phyloP scores from a whole-genome alignment of 2,888 invertebrate species.

The Hipparchia semele region DNA sequence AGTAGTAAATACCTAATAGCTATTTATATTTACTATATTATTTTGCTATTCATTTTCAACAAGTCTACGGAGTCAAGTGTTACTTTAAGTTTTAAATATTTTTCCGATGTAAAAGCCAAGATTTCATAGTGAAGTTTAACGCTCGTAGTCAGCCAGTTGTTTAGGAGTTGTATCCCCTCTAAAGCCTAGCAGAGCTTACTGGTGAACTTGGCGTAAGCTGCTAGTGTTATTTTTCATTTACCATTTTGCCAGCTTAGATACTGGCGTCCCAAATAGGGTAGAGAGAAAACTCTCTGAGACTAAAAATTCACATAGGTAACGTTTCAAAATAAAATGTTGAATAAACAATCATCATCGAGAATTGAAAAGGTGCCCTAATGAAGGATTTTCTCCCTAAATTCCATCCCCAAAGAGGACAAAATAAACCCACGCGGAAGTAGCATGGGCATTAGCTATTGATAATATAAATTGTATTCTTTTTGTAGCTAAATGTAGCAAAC shows the following conservation, averaged over 20 bases:
- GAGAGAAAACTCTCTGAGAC: conserved; percentile 24
- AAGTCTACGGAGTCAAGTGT: neutral
- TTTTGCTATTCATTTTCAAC: neutral
- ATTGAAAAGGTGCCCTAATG: neutral
- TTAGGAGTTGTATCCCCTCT: conserved; percentile 43
- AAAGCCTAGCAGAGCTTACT: conserved; percentile 43
- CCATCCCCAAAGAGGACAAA: too few relatives aligned
- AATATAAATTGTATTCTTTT: neutral
- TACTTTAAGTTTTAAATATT: neutral
- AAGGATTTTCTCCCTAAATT: neutral
- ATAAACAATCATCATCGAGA: neutral
- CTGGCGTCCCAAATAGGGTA: conserved; percentile 35
- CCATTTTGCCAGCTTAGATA: conserved; percentile 51
- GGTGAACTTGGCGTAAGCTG: conserved; percentile 42
- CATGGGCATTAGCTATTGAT: neutral
- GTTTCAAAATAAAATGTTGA: neutral
- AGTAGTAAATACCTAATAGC: too few relatives aligned
- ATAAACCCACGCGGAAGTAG: too few relatives aligned
- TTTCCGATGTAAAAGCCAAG: conserved; percentile 25
- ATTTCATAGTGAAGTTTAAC: conserved; percentile 49
- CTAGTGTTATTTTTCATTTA: conserved; percentile 65
- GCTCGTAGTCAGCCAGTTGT: conserved; percentile 52
- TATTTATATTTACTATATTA: too few relatives aligned
- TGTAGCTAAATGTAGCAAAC: neutral
- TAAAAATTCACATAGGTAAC: conserved; percentile 16